Base-by-base conservation (phyloP, 2,113 vertebrate genomes). In the Xenotilapia leptura region DNA sequence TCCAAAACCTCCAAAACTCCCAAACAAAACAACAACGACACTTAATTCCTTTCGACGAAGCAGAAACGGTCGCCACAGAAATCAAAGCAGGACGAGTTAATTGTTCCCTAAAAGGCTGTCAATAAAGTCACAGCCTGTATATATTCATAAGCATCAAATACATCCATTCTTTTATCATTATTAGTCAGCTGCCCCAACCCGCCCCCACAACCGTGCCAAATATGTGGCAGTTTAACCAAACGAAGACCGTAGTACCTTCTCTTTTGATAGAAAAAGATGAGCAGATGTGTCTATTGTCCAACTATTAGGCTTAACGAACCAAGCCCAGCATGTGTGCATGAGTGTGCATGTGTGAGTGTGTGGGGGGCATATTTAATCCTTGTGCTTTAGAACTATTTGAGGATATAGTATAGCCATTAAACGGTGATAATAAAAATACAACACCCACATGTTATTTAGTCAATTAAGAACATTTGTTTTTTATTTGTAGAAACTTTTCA, bases 241-340 rank as follows among this genome's bases (percentile, higher is more conserved):
- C 89, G 68, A 80, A 40, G 86, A 90, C 75, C 87, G 88, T 55
- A 23, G 83, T 95, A 93, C 94, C 92, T 94, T 94, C 56, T 93
- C 90, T 89, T 95, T 93, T 92, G 91, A 93, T 92, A 91, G 92
- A 93, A 91, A 91, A 93, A 90, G 90, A 96, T 94, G 96, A 96
- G 94, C 97, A 97, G 97, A 98, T 98, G 97, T 97, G 97, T 93
- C 97, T 95, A 97, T 98, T 98, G 97, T 98, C 97, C 95, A 84
- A 89, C 93, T 94, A 95, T 96, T 96, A 97, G 96, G 96, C 97
- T 97, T 98, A 98, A 98, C 92, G 96, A 96, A 96, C 97, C 95
- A 95, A 96, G 96, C 97, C 95, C 94, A 95, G 89, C 95, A 86
- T 89, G 89, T 47, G 80, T 86, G 85, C 65, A 28, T 79, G 89